phyloP scores from a whole-genome alignment of 2,888 invertebrate species.

The Rhingia campestris region DNA sequence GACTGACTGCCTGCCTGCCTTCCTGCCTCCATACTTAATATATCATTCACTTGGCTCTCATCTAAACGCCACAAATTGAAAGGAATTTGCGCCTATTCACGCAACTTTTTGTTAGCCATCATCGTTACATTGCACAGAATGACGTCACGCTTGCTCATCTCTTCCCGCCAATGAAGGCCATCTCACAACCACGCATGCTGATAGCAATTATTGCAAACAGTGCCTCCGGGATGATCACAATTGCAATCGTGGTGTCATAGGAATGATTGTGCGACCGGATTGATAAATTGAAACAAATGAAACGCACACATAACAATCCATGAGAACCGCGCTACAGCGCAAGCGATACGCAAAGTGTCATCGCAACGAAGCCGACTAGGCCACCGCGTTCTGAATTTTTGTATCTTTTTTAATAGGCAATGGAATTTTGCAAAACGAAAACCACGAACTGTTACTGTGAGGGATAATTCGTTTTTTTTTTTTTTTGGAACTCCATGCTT shows the following conservation, averaged over 20 bases:
- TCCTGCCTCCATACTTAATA: neutral
- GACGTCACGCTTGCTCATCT: slow-evolving; percentile 42
- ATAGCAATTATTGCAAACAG: slow-evolving; percentile 32
- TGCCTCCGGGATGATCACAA: slow-evolving; percentile 46
- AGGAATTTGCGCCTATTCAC: slow-evolving; percentile 45
- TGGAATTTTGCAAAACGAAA: slow-evolving; percentile 35
- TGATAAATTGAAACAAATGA: slow-evolving; percentile 64
- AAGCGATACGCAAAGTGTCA: slow-evolving; percentile 20
- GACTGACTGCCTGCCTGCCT: too few species aligned
- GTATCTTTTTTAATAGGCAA: slow-evolving; percentile 49
- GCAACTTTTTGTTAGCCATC: neutral
- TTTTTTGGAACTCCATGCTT: neutral
- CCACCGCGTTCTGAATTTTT: slow-evolving; percentile 47
- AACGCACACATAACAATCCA: slow-evolving; percentile 32
- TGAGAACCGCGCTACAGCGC: slow-evolving; percentile 23
- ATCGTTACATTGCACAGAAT: slow-evolving; percentile 42
- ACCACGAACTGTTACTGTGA: neutral
- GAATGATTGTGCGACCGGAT: slow-evolving; percentile 41
- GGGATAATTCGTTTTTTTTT: neutral
- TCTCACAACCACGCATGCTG: slow-evolving; percentile 29
- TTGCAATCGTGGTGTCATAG: slow-evolving; percentile 9
- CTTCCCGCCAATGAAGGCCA: slow-evolving; percentile 42
- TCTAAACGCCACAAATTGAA: slow-evolving; percentile 40
- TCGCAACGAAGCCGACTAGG: slow-evolving; percentile 37
- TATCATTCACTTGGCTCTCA: slow-evolving; percentile 21